phyloP scores from a whole-genome alignment of 2,888 invertebrate species.

The Nephrotoma appendiculata region DNA sequence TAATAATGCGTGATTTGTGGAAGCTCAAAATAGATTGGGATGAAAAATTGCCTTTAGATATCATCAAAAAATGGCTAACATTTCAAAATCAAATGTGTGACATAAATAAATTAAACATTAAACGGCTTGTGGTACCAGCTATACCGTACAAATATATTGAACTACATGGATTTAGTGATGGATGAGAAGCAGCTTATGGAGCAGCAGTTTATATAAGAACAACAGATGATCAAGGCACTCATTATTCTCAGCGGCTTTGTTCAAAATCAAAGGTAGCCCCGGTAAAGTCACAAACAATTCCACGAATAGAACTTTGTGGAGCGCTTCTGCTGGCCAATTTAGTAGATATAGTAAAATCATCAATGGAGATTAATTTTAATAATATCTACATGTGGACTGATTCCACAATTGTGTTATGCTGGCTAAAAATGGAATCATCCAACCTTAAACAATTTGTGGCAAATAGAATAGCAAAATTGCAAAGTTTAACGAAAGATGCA shows the following conservation, averaged over 20 bases:
- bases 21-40: not conserved
- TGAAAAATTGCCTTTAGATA: not conserved
- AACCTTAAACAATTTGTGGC: not conserved
- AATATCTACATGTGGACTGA: not conserved
- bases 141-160: not conserved
- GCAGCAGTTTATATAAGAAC: not conserved
- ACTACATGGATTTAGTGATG: not conserved
- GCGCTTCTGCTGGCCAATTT: not conserved
- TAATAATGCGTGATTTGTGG: not conserved
- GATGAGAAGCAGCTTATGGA: too few species aligned
- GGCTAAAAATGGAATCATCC: not conserved
- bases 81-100: not conserved
- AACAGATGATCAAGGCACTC: not conserved
- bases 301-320: not conserved
- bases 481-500: not conserved
- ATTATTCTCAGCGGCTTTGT: not conserved
- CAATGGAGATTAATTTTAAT: not conserved
- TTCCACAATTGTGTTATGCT: not conserved
- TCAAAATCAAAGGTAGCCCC: not conserved
- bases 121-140: not conserved
- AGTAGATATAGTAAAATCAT: not conserved
- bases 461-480: not conserved
- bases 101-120: too few species aligned
- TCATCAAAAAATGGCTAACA: not conserved
- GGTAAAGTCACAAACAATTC: not conserved